Percentiles rank a stretch among this genome's conserved stretches.
phyloP scores from a whole-genome alignment of 2,113 vertebrate species.

The Entelurus aequoreus region DNA sequence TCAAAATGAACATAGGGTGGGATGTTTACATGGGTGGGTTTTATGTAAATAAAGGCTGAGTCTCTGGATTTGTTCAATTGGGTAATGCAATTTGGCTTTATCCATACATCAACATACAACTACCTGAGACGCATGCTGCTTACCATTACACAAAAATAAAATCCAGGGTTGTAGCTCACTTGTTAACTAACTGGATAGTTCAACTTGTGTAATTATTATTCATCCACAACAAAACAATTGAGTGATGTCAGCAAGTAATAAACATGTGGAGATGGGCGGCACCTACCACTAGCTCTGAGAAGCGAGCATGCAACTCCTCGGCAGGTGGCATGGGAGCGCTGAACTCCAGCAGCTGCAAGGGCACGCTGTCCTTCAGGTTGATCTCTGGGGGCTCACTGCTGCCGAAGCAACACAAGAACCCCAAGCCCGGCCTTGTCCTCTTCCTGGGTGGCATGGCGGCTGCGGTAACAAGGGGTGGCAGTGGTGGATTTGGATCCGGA shows the following conservation, averaged over 20 bases:
- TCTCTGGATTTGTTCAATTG: constrained; percentile 11
- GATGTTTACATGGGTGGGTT: background rate
- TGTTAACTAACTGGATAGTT: background rate
- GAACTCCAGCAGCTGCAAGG: constrained; percentile 92
- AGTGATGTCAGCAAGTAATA: constrained; percentile 3
- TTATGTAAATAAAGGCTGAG: constrained; percentile 14
- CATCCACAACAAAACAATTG: background rate
- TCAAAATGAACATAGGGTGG: too few relatives aligned
- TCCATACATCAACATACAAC: constrained; percentile 27
- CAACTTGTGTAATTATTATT: too few relatives aligned
- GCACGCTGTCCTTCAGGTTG: constrained; percentile 91
- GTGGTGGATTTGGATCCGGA: constrained; percentile 39
- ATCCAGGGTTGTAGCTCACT: constrained; percentile 9
- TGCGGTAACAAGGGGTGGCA: constrained; percentile 33
- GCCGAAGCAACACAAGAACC: constrained; percentile 93
- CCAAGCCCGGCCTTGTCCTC: constrained; percentile 87
- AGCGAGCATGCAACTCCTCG: constrained; percentile 90
- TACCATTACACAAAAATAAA: constrained; percentile 18
- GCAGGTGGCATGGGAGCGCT: constrained; percentile 86
- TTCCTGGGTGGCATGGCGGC: constrained; percentile 91
- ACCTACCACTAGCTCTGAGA: constrained; percentile 96
- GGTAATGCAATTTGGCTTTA: constrained; percentile 13
- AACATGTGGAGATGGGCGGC: background rate
- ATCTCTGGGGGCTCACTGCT: constrained; percentile 88
- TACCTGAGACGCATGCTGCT: constrained; percentile 30